Evolutionary conservation across 2,888 invertebrate species (phyloP), one percentile per base, ranked within the genome.

Genomic region (Nomada flava): DNA sequence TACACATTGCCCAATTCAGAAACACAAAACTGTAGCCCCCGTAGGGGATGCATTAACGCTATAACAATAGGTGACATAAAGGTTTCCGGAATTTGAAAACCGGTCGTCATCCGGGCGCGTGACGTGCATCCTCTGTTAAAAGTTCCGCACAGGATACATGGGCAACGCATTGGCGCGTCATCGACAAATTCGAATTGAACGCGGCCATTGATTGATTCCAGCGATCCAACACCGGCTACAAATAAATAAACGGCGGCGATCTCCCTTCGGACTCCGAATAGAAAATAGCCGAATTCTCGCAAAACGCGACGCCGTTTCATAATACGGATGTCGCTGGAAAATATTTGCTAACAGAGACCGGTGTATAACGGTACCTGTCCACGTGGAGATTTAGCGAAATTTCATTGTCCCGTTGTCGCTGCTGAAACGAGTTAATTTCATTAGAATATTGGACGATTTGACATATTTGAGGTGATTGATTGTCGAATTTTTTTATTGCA

Each of bases 321-420:
- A 90, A 91, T 91, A 90, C 89, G 88, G 82, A 89, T 91, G 89
- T 90, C 90, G 87, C 85, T 80, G 85, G 89, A 90, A 91, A 92
- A 92, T 92, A 92, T 92, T 92, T 92, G 92, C 84, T 87, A 91
- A 92, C 91, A 89, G 75, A 62, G 63, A 62, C 59, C 23, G 55
- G n/a, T 47, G 57, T 47, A 72, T 63, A 36, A 50, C 55, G 42
- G 10, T 36, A 20, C 18, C 23, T 20, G n/a, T 11, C 44, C 18
- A 42, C 15, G 18, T 13, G 36, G 36, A 53, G 78, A 63, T 79
- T 78, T 52, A 63, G 50, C 62, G 53, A 23, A 42, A 63, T 77
- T 62, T 59, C 52, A 20, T 57, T 26, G 47, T 65, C 23, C 29
- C 44, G 7, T 13, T 20, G 11, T 3, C 13, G 53, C 18, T 23